A percentile compares a stretch with the other conserved stretches of the same genome.
Evolutionary conservation across 2,888 invertebrate species (phyloP).

Genomic region (Drosophila atroscutellata): DNA sequence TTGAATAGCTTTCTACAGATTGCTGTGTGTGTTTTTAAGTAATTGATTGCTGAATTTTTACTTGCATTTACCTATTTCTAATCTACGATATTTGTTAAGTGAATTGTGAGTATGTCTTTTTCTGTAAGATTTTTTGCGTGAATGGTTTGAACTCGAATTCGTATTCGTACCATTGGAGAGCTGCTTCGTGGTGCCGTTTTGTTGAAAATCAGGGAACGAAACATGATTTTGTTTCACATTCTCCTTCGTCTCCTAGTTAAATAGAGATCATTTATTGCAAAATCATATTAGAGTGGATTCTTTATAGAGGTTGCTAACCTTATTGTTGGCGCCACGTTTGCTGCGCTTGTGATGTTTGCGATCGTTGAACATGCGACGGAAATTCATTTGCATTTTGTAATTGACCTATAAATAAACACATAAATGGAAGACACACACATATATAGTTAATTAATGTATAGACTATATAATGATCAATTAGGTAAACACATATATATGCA

Average conservation of each 20-base stretch:
- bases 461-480: background rate
- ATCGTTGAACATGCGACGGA: conserved; percentile 93
- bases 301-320: conserved; percentile 86
- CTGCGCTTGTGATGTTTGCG: conserved; percentile 94
- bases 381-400: conserved; percentile 96
- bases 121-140: conserved; percentile 87
- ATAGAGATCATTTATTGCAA: too few relatives aligned
- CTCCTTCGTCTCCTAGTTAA: conserved; percentile 86
- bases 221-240: conserved; percentile 93
- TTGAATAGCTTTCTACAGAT: conserved; percentile 35
- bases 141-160: conserved; percentile 88
- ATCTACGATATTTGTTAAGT: conserved; percentile 86
- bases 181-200: conserved; percentile 93
- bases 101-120: conserved; percentile 85
- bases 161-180: conserved; percentile 94
- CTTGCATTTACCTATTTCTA: conserved; percentile 85
- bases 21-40: conserved; percentile 28
- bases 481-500: conserved; percentile 6
- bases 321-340: conserved; percentile 91
- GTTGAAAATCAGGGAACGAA: conserved; percentile 95
- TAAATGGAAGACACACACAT: background rate
- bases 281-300: background rate
- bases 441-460: background rate
- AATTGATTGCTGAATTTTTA: conserved; percentile 44
- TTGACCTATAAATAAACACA: conserved; percentile 86